phyloP scores from a whole-genome alignment of 1,140 invertebrate species.

The Hirudo medicinalis region DNA sequence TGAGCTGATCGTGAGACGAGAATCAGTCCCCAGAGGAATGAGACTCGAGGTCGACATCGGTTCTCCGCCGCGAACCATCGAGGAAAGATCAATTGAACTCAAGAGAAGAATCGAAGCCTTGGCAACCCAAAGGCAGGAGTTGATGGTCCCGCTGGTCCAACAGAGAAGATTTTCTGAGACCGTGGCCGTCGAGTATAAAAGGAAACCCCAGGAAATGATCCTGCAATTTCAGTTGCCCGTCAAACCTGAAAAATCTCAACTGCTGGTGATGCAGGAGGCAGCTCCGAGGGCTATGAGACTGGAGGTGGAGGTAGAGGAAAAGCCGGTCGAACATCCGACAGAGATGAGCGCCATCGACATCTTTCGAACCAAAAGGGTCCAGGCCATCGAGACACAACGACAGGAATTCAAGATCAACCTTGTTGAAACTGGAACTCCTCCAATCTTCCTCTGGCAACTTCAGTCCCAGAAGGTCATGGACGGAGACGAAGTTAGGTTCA shows the following conservation, averaged over 20 bases:
- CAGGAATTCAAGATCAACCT: constrained; percentile 19
- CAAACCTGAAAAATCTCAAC: constrained; percentile 15
- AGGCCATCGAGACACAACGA: constrained; percentile 21
- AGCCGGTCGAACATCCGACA: constrained; percentile 10
- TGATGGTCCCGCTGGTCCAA: constrained; percentile 19
- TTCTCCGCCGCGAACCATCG: neutral
- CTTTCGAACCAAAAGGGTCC: constrained; percentile 6
- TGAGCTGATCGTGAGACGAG: constrained; percentile 14
- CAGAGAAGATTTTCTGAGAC: constrained; percentile 23
- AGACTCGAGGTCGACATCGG: constrained; percentile 19
- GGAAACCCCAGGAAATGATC: constrained; percentile 16
- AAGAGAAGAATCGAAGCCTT: constrained; percentile 21
- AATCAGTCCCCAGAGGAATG: constrained; percentile 20
- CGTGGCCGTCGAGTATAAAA: constrained; percentile 20
- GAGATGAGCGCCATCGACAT: constrained; percentile 20
- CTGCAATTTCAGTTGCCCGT: constrained; percentile 16
- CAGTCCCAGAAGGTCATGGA: constrained; percentile 72
- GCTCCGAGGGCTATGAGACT: constrained; percentile 19
- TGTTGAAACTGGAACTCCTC: constrained; percentile 48
- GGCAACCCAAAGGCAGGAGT: constrained; percentile 19
- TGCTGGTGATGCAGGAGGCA: constrained; percentile 18
- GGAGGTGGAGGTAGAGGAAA: constrained; percentile 19
- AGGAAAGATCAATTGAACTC: constrained; percentile 16
- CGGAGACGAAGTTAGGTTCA: constrained; percentile 66
- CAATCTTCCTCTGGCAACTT: constrained; percentile 59